These are phyloP conservation scores for Odontamblyopus rebecca DNA, from an alignment of 2,797 vertebrate genomes.

Conservation along the genomic window DNA sequence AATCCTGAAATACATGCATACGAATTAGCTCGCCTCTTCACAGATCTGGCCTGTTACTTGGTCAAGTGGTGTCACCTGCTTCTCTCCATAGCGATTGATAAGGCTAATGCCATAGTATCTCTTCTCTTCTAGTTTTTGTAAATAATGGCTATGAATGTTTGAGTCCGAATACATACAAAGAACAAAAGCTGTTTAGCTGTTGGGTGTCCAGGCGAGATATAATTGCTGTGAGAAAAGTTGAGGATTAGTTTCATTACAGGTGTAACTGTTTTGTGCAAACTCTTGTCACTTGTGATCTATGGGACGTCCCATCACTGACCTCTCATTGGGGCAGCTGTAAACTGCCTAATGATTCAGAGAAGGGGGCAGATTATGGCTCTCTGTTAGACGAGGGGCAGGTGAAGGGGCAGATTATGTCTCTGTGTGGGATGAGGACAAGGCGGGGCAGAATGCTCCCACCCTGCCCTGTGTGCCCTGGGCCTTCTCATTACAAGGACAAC, in stretches of 20 bases:
- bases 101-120: too few species aligned
- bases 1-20: too few species aligned
- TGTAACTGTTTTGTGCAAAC: constrained; percentile 72
- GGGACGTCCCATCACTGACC: constrained; percentile 46
- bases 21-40: too few species aligned
- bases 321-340: constrained; percentile 67
- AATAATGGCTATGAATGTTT: too few species aligned
- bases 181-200: not conserved
- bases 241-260: constrained; percentile 43
- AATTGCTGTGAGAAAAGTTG: constrained; percentile 12
- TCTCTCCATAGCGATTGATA: too few species aligned
- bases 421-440: constrained; percentile 48
- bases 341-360: constrained; percentile 72
- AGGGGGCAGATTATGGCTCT: constrained; percentile 66
- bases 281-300: constrained; percentile 65
- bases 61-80: too few species aligned
- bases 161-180: too few species aligned
- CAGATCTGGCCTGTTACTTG: too few species aligned
- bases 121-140: too few species aligned
- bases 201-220: not conserved
- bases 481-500: constrained; percentile 61
- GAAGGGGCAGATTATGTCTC: constrained; percentile 66
- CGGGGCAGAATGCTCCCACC: constrained; percentile 48
- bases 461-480: constrained; percentile 40
- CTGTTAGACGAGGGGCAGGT: constrained; percentile 53